Evolutionary conservation across 2,888 invertebrate genomes (phyloP), one percentile per base, ranked within the genome.

Genomic region (Eristalinus aeneus): DNA sequence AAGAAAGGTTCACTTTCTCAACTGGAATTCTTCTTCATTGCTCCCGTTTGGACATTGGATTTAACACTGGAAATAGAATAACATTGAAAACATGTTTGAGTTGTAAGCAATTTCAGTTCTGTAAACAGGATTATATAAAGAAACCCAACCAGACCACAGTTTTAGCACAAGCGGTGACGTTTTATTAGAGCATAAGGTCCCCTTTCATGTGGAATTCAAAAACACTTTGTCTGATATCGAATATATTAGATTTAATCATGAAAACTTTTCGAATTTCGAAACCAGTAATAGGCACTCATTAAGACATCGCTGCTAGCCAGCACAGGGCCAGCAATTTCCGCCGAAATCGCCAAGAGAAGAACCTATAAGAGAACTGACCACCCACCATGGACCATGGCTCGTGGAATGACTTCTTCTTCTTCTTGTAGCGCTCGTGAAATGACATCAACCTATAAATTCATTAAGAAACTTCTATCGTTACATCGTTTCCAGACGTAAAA

Each of bases 381-480:
- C 56, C 65, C 36, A 65, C 69, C 36, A 12, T 4, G 12, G 65
- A 32, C 54, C 36, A n/a, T n/a, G n/a, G 56, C 60, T 34, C 12
- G 11, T 11, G 56, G 61, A 72, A 76, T 36, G 64, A 72, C 58
- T 72, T 58, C 72, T n/a, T n/a, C n/a, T n/a, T n/a, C n/a, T n/a
- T n/a, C n/a, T n/a, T n/a, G n/a, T n/a, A n/a, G n/a, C n/a, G 56
- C 60, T 34, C 12, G 11, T 11, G 56, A 65, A 72, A 76, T 36
- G 64, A 72, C 58, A 76, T 58, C 72, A 85, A 85, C 72, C 80
- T 85, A 85, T 85, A 85, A 85, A 85, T 85, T 85, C 85, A 85
- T 85, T 85, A 85, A 76, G 81, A 85, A 85, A 85, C 71, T 85
- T 85, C 22, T 53, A 72, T 81, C 80, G 85, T 76, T 81, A 81